Evolutionary conservation across 2,888 invertebrate species (phyloP).

Genomic region (Cremastinae sp.): DNA sequence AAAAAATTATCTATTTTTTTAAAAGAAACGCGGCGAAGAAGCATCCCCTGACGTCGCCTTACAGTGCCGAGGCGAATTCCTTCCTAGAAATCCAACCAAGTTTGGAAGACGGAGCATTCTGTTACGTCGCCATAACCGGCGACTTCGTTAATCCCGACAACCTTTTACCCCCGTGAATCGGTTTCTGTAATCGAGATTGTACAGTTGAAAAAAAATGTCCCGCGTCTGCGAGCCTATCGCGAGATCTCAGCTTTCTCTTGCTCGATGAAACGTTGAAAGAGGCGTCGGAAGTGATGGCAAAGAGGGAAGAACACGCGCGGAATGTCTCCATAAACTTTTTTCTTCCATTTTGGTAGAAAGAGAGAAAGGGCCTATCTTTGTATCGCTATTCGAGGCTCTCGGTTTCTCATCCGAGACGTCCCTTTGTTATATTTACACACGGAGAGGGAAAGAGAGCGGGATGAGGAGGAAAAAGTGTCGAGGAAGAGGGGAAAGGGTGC

Average conservation of each 20-base stretch:
- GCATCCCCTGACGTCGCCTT: slow-evolving; percentile 81
- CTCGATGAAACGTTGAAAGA: background rate
- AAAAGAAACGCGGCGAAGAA: slow-evolving; percentile 73
- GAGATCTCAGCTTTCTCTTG: slow-evolving; percentile 3
- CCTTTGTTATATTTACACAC: background rate
- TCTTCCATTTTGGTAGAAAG: slow-evolving; percentile 17
- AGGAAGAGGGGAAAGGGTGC: slow-evolving; percentile 19
- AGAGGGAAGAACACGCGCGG: background rate
- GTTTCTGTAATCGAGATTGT: background rate
- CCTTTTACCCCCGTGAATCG: slow-evolving; percentile 57
- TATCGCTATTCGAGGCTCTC: slow-evolving; percentile 53
- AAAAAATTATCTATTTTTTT: background rate
- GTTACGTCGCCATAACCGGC: slow-evolving; percentile 82
- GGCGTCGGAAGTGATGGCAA: slow-evolving; percentile 6
- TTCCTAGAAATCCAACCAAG: slow-evolving; percentile 81
- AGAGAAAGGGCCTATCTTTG: slow-evolving; percentile 50
- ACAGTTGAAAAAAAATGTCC: slow-evolving; percentile 1
- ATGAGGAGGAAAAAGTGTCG: too few species aligned
- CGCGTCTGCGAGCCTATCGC: slow-evolving; percentile 3
- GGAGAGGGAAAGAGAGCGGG: background rate
- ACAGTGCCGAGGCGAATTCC: slow-evolving; percentile 80
- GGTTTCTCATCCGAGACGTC: background rate
- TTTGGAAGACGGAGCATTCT: slow-evolving; percentile 83
- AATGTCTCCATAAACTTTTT: slow-evolving; percentile 40
- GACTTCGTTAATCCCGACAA: slow-evolving; percentile 79